Base-by-base conservation (phyloP, 2,888 invertebrate genomes). In the Peribatodes rhomboidaria region DNA sequence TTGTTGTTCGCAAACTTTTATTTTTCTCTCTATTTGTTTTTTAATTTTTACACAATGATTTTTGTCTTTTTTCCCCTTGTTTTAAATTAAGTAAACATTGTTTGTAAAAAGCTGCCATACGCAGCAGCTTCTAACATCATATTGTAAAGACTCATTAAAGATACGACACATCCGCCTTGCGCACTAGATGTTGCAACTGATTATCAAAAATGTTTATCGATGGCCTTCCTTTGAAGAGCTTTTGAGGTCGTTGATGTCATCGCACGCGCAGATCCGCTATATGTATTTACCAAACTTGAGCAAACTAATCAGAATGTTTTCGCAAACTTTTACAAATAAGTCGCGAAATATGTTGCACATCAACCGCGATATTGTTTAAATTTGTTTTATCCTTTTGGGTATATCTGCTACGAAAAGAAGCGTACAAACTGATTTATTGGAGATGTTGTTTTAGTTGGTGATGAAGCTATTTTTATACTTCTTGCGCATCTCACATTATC, bases 241-340 rank as follows among this genome's bases (percentile, higher is more conserved):
- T 55, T 39, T 61, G 55, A 49, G 41, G 50, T 49, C 55, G 35
- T 27, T 50, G 55, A 61, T 56, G 56, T 50, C 61, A 56, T 50
- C 55, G 42, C 52, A 35, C 14, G 31, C 49, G 49, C 55, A 50
- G 49, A 49, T 47, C 41, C 46, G 47, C 33, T 33, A 22, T 13
- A 46, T 37, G 8, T 57, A 57, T 35, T 46, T 46, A 46, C 20
- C 33, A 44, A 44, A 33, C 18, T 20, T 57, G 22, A 57, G 35
- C 22, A 42, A 57, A 57, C 57, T 37, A 27, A 22, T 49, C n/a
- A 14, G 39, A 20, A 13, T 14, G 18, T 46, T 33, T 56, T 53
- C 14, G 53, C 46, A 44, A 53, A n/a, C 39, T 53, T 27, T 27
- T 13, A 41, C 22, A 10, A 14, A 27, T 14, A 35, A 18, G 33